These are phyloP conservation scores for Diplodus puntazzo DNA, from an alignment of 2,797 vertebrate genomes.

Conservation along the genomic window DNA sequence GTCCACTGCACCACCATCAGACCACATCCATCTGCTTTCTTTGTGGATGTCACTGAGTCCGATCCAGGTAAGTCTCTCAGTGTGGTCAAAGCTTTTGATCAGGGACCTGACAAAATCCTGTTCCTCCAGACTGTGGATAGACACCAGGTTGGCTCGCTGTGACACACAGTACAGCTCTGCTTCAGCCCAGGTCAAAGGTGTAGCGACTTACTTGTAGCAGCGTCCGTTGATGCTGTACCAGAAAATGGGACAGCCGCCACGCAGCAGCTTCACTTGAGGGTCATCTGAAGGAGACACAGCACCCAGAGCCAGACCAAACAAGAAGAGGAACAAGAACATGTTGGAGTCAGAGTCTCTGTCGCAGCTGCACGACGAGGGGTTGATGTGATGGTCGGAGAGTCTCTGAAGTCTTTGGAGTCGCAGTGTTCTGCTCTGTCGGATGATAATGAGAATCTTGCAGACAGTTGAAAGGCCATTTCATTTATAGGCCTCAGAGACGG, in stretches of 20 bases:
- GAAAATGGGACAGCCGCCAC: not conserved
- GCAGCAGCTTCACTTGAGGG: not conserved
- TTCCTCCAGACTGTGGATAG: not conserved
- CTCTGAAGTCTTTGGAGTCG: too few relatives aligned
- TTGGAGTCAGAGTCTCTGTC: too few relatives aligned
- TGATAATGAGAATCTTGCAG: too few relatives aligned
- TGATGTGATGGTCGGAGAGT: too few relatives aligned
- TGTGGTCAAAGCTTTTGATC: not conserved
- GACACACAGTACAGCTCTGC: not conserved
- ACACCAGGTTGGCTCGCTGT: constrained; percentile 1
- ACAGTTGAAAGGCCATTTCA: too few relatives aligned
- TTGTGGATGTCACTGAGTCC: not conserved
- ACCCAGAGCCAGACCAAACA: too few relatives aligned
- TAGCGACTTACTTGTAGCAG: not conserved
- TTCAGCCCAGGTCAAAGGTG: not conserved
- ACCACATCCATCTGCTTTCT: not conserved
- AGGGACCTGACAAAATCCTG: not conserved
- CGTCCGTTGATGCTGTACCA: not conserved
- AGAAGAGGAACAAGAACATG: too few relatives aligned
- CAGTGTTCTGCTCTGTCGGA: too few relatives aligned
- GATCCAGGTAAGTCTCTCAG: not conserved
- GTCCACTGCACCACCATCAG: not conserved
- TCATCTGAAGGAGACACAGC: too few relatives aligned
- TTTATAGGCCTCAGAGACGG: too few relatives aligned
- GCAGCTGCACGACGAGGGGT: too few relatives aligned